Conservation (phyloP, 2,888 invertebrate genomes). For the Brachyopa scutellaris region DNA sequence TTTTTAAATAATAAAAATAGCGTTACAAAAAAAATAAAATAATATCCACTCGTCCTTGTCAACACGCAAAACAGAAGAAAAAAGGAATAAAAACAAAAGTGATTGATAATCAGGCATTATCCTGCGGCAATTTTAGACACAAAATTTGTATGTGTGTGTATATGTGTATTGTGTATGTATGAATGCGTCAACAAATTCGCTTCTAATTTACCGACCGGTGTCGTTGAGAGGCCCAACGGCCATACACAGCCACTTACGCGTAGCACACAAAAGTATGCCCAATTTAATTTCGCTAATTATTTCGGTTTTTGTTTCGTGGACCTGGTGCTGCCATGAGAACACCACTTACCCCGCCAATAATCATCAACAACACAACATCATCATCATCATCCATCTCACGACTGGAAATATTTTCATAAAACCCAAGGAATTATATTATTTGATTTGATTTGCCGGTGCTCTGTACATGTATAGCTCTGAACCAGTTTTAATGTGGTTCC, state of each 20-base stretch:
- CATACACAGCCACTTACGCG: too few species aligned
- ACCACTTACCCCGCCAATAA: slow-evolving; percentile 1
- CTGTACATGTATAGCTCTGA: too few species aligned
- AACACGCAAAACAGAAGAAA: slow-evolving; percentile 22
- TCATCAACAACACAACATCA: slow-evolving; percentile 17
- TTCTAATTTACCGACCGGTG: too few species aligned
- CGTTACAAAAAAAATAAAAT: slow-evolving; percentile 1
- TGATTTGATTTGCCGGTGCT: slow-evolving; percentile 61
- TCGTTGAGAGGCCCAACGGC: background rate
- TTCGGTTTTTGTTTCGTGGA: slow-evolving; percentile 48
- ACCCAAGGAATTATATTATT: slow-evolving; percentile 60
- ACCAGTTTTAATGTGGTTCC: slow-evolving; percentile 60
- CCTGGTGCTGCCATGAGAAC: slow-evolving; percentile 13
- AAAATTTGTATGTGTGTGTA: slow-evolving; percentile 4
- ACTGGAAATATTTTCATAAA: slow-evolving; percentile 61
- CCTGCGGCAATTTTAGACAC: slow-evolving; percentile 15
- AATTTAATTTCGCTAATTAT: slow-evolving; percentile 72
- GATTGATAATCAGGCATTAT: slow-evolving; percentile 39
- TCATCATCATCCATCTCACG: slow-evolving; percentile 7
- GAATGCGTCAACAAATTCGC: too few species aligned
- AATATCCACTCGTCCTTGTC: slow-evolving; percentile 14
- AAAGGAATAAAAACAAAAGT: background rate
- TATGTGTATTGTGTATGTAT: background rate
- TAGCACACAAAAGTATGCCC: slow-evolving; percentile 37
- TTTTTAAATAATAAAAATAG: too few species aligned